Percentiles rank a stretch among this genome's conserved stretches.
Conservation (phyloP, 1,140 invertebrate genomes). For the Sitodiplosis mosellana region DNA sequence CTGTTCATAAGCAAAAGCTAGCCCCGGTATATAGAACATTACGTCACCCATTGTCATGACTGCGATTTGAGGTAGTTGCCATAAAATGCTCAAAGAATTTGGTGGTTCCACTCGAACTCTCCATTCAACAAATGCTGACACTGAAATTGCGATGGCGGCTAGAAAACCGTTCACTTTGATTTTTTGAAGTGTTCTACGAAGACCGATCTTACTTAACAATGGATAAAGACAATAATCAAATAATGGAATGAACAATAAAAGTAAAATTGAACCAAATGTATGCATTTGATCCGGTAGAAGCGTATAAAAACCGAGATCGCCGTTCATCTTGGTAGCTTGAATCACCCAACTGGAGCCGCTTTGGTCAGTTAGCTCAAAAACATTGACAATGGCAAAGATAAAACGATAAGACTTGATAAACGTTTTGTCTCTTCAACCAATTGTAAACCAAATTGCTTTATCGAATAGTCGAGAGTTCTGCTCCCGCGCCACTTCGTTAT, state of each 20-base stretch:
- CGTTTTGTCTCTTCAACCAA: constrained; percentile 26
- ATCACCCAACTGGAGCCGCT: constrained; percentile 37
- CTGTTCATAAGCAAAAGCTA: constrained; percentile 49
- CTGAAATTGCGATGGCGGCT: constrained; percentile 41
- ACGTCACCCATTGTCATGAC: constrained; percentile 56
- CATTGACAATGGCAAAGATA: constrained; percentile 45
- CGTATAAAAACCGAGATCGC: constrained; percentile 32
- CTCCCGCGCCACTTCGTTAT: background rate
- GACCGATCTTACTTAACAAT: constrained; percentile 15
- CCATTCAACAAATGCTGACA: constrained; percentile 46
- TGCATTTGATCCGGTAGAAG: constrained; percentile 59
- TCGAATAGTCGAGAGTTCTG: constrained; percentile 4
- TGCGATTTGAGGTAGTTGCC: constrained; percentile 66
- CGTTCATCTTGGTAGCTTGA: constrained; percentile 50
- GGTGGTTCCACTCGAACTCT: constrained; percentile 19
- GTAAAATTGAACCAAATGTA: constrained; percentile 51
- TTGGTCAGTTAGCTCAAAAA: constrained; percentile 49
- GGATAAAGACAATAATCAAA: constrained; percentile 33
- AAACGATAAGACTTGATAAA: constrained; percentile 31
- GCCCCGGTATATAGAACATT: constrained; percentile 54
- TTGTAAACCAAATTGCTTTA: constrained; percentile 2
- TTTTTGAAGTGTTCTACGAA: constrained; percentile 31
- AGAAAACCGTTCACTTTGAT: constrained; percentile 47
- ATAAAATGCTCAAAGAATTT: constrained; percentile 55
- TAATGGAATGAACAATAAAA: constrained; percentile 51